Percentiles rank a stretch among this genome's conserved stretches.
Evolutionary conservation across 2,888 invertebrate genomes (phyloP).

Genomic region (Bembecia ichneumoniformis): DNA sequence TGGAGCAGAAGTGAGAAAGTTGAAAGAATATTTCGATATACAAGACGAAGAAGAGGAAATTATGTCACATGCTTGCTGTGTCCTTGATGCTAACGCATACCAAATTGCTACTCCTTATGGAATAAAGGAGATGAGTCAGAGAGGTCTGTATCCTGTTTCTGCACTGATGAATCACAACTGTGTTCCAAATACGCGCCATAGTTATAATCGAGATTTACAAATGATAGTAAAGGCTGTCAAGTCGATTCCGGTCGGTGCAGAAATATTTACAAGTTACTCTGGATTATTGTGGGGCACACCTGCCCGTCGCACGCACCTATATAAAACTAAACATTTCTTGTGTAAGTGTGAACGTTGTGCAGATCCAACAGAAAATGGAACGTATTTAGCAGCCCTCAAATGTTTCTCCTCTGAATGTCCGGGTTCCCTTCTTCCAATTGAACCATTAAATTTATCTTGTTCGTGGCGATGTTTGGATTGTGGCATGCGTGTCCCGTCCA

Average conservation of each 20-base stretch:
- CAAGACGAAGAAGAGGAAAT: constrained; percentile 68
- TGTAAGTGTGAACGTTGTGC: constrained; percentile 77
- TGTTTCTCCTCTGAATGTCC: constrained; percentile 67
- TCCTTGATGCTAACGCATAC: constrained; percentile 79
- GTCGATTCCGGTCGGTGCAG: constrained; percentile 71
- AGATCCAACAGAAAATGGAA: constrained; percentile 77
- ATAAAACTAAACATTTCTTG: constrained; percentile 77
- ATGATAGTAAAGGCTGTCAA: constrained; percentile 75
- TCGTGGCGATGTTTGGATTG: constrained; percentile 76
- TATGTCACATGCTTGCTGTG: constrained; percentile 72
- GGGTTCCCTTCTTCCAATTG: constrained; percentile 71
- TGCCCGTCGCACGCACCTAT: constrained; percentile 73
- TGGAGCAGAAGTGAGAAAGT: constrained; percentile 69
- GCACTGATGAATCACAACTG: constrained; percentile 80
- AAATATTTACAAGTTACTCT: constrained; percentile 78
- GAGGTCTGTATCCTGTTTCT: constrained; percentile 78
- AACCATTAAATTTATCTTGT: constrained; percentile 63
- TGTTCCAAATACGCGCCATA: constrained; percentile 76
- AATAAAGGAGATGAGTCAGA: constrained; percentile 62
- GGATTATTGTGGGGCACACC: constrained; percentile 78
- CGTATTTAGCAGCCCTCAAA: constrained; percentile 69
- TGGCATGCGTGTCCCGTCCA: constrained; percentile 48
- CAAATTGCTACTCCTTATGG: constrained; percentile 67
- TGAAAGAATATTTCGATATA: constrained; percentile 65
- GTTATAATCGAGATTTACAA: constrained; percentile 68